A percentile compares a stretch with the other conserved stretches of the same genome.
Evolutionary conservation across 1,140 invertebrate genomes (phyloP).

Genomic region (Heliconius hewitsoni): DNA sequence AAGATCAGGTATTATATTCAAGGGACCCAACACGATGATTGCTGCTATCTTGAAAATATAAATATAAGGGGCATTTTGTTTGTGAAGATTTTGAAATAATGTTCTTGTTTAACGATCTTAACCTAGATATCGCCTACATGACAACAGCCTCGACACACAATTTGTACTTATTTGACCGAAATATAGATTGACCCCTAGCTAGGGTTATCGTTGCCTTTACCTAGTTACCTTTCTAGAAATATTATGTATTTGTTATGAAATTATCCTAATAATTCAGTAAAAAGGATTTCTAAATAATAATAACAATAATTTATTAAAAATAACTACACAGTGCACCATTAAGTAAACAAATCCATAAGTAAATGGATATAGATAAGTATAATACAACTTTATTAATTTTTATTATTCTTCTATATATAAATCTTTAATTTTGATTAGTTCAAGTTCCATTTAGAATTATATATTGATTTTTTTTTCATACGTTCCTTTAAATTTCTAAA

Average conservation of each 20-base stretch:
- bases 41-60: background rate
- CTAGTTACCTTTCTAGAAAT: conserved; percentile 10
- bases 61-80: background rate
- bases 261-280: background rate
- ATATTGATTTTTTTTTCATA: no score
- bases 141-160: conserved; percentile 26
- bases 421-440: no score
- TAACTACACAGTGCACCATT: no score
- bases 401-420: no score
- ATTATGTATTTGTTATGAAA: background rate
- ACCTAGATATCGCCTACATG: conserved; percentile 17
- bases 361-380: no score
- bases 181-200: conserved; percentile 17
- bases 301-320: background rate
- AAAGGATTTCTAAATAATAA: background rate
- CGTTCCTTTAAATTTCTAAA: no score
- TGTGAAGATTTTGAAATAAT: conserved; percentile 15
- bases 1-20: no score
- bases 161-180: conserved; percentile 25
- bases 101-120: conserved; percentile 28
- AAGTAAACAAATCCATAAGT: no score
- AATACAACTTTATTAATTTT: no score
- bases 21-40: background rate
- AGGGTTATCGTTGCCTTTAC: conserved; percentile 27
- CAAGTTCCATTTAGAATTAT: no score